These are phyloP conservation scores for Erebia epiphron DNA, from an alignment of 2,888 invertebrate genomes.

Conservation along the genomic window DNA sequence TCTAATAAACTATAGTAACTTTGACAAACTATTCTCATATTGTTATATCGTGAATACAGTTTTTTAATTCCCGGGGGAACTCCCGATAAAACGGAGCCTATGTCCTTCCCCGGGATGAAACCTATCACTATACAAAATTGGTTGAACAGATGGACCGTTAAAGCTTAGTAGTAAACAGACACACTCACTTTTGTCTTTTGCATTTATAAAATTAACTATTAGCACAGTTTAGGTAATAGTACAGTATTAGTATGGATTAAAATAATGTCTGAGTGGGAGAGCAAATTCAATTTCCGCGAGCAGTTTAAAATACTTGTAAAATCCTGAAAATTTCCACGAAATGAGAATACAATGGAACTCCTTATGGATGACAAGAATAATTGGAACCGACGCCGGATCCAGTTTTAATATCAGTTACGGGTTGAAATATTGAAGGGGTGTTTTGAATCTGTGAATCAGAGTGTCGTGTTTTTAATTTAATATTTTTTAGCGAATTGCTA, in stretches of 20 bases:
- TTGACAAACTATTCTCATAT: no score
- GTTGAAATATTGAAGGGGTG: conserved; percentile 27
- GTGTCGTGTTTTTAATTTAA: conserved; percentile 6
- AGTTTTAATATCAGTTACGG: conserved; percentile 34
- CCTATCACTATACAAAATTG: no score
- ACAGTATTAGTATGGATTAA: not conserved
- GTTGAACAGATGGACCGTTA: no score
- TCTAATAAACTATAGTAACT: no score
- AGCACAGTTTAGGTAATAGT: no score
- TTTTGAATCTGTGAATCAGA: conserved; percentile 9
- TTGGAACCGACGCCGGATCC: conserved; percentile 28
- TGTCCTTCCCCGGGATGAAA: no score
- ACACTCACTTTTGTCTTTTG: no score
- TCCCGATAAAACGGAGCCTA: no score
- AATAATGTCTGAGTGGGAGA: not conserved
- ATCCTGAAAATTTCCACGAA: conserved; percentile 15
- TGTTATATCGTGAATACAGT: no score
- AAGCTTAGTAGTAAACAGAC: no score
- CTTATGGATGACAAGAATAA: conserved; percentile 32
- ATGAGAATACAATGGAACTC: not conserved
- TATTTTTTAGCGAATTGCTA: conserved; percentile 6
- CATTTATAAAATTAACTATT: no score
- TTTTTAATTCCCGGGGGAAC: no score
- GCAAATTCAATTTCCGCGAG: not conserved
- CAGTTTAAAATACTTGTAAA: not conserved